Percentiles rank a stretch among this genome's conserved stretches.
Conservation (phyloP, 2,113 vertebrate genomes). For the Oryctolagus cuniculus region mOryCun1.1 NC_091441.1:88976001-88976500, state of each 20-base stretch:
- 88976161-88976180: neutral
- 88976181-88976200: conserved; percentile 2
- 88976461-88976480: neutral
- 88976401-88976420: neutral
- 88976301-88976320: neutral
- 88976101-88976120: neutral
- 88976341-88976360: neutral
- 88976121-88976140: neutral
- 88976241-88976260: neutral
- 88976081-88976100: neutral
- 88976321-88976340: neutral
- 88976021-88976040: conserved; percentile 36
- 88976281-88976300: neutral
- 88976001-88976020: conserved; percentile 19
- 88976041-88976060: conserved; percentile 10
- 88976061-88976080: neutral
- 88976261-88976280: conserved; percentile 6
- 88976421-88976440: conserved; percentile 23
- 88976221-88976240: neutral
- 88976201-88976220: conserved; percentile 22
- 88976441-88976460: neutral
- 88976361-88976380: neutral
- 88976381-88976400: neutral
- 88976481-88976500: conserved; percentile 22
- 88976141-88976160: conserved; percentile 22